Conservation (phyloP, 2,888 invertebrate species). For the Lithophane ornitopus region DNA sequence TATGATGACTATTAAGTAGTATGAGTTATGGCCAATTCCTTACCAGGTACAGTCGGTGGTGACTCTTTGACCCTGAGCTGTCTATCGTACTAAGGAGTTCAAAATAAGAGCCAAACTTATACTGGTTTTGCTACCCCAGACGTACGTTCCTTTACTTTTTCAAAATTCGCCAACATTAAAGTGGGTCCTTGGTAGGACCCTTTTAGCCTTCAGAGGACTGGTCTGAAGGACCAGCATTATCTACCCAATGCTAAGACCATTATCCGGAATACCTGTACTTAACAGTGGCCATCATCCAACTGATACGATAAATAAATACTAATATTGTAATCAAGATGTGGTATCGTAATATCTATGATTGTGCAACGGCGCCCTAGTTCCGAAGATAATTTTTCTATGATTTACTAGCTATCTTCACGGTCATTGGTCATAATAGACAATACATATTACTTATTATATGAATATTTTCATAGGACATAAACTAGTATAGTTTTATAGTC, state of each 20-base stretch:
- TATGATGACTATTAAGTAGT: background rate
- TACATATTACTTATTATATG: background rate
- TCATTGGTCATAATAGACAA: slow-evolving; percentile 21
- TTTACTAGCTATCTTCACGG: slow-evolving; percentile 33
- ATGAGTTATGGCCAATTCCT: background rate
- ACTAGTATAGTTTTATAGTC: slow-evolving; percentile 1
- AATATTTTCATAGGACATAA: background rate
- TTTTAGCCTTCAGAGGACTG: background rate
- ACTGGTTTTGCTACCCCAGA: background rate
- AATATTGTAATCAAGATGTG: slow-evolving; percentile 32
- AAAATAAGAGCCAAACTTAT: background rate
- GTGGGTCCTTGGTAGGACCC: background rate
- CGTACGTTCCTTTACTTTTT: background rate
- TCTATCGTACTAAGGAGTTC: too few relatives aligned
- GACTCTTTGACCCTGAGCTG: background rate
- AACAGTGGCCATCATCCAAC: slow-evolving; percentile 15
- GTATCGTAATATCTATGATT: slow-evolving; percentile 33
- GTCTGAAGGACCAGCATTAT: slow-evolving; percentile 9
- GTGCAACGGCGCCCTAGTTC: slow-evolving; percentile 48
- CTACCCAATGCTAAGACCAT: background rate
- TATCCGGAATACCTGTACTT: background rate
- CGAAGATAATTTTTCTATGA: slow-evolving; percentile 34
- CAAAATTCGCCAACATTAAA: background rate
- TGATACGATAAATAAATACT: slow-evolving; percentile 20
- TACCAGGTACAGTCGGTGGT: too few relatives aligned